phyloP scores from a whole-genome alignment of 1,140 invertebrate genomes.

The Triops cancriformis region DNA sequence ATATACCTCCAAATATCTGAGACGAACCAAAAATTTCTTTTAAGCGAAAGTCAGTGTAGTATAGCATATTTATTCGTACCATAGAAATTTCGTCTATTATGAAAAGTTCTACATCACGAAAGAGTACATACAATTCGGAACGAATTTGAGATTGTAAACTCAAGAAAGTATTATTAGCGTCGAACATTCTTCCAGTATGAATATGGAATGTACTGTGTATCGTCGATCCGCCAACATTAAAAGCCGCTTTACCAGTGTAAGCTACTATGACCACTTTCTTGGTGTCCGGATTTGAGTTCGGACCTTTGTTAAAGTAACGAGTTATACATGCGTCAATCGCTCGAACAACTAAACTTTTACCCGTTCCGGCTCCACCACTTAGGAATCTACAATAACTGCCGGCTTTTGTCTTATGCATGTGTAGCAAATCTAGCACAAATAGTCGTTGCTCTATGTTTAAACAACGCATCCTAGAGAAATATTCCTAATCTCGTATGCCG shows the following conservation, averaged over 20 bases:
- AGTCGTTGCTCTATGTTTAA: neutral
- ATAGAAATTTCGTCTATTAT: neutral
- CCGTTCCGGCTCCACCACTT: too few relatives aligned
- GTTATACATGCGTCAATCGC: too few relatives aligned
- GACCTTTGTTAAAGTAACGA: neutral
- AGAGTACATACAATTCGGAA: neutral
- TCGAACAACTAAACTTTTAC: too few relatives aligned
- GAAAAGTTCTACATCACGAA: neutral
- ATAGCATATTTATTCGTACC: too few relatives aligned
- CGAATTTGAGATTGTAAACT: neutral
- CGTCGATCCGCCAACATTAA: too few relatives aligned
- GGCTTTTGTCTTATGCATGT: neutral
- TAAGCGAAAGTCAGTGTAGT: neutral
- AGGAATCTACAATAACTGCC: too few relatives aligned
- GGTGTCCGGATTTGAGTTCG: neutral
- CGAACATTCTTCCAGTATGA: too few relatives aligned
- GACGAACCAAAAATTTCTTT: neutral
- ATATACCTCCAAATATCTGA: neutral
- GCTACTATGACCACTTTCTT: neutral
- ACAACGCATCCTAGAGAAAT: neutral
- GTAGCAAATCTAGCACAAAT: neutral
- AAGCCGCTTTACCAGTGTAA: too few relatives aligned
- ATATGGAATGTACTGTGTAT: too few relatives aligned
- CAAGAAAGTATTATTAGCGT: neutral
- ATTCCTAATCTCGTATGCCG: neutral